Percentiles rank a stretch among this genome's conserved stretches.
Conservation (phyloP, 2,113 vertebrate species). For the Galbula dea region DNA sequence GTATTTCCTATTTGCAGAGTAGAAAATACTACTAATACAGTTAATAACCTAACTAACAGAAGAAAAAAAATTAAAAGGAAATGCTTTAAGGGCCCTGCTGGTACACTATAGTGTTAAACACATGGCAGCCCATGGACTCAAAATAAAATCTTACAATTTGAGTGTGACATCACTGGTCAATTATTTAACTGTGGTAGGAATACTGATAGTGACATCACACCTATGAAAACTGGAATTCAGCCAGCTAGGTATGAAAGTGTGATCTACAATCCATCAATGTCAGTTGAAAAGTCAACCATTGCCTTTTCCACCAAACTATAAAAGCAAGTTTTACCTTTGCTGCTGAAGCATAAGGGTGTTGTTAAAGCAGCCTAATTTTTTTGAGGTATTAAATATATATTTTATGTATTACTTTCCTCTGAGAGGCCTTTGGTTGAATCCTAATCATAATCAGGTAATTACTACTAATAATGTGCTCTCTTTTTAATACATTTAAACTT, state of each 20-base stretch:
- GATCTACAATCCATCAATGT: neutral
- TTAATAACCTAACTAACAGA: conserved; percentile 30
- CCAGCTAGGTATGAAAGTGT: neutral
- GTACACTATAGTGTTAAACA: neutral
- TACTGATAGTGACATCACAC: conserved; percentile 28
- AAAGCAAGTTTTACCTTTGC: neutral
- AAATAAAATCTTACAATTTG: conserved; percentile 2
- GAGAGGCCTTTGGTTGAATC: neutral
- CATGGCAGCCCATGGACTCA: neutral
- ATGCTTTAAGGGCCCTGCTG: conserved; percentile 8
- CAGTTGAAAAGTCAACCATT: neutral
- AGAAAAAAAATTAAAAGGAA: conserved; percentile 3
- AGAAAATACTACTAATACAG: conserved; percentile 30
- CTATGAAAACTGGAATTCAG: conserved; percentile 44
- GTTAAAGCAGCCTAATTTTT: neutral
- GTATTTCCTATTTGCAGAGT: conserved; percentile 36
- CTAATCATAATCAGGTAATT: neutral
- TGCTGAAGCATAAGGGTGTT: neutral
- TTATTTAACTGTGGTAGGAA: neutral
- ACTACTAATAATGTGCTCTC: neutral
- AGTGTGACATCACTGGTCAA: conserved; percentile 11
- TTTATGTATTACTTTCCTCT: neutral
- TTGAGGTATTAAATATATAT: neutral
- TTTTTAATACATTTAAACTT: neutral
- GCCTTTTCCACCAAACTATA: neutral